These are phyloP conservation scores for Panzeria rudis DNA, from an alignment of 2,888 invertebrate genomes.

Conservation along the genomic window DNA sequence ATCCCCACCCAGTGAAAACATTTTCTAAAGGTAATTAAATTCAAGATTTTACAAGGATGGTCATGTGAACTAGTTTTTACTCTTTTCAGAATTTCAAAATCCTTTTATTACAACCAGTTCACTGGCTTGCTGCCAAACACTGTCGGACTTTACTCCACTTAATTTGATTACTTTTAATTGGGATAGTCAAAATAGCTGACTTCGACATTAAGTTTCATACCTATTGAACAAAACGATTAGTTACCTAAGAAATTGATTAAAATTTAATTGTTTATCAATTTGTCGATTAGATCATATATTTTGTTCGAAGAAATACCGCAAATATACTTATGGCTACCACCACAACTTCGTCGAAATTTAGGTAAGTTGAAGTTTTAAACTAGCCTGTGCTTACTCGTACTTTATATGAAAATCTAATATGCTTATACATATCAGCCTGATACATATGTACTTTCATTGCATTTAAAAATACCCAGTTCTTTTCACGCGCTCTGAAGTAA, in stretches of 20 bases:
- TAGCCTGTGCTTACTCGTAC: not conserved
- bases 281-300: slow-evolving; percentile 22
- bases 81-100: not conserved
- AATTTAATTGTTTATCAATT: not conserved
- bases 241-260: not conserved
- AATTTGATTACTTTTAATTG: not conserved
- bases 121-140: too few species aligned
- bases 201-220: not conserved
- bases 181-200: not conserved
- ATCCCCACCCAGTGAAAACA: not conserved
- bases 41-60: not conserved
- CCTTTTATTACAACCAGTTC: not conserved
- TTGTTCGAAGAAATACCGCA: not conserved
- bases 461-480: too few species aligned
- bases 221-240: not conserved
- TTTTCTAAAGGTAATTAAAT: not conserved
- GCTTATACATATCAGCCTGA: too few species aligned
- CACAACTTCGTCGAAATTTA: slow-evolving; percentile 63
- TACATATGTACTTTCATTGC: too few species aligned
- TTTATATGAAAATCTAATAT: too few species aligned
- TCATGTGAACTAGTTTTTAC: not conserved
- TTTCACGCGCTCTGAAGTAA: too few species aligned
- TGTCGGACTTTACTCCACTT: not conserved
- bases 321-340: slow-evolving; percentile 45
- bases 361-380: slow-evolving; percentile 36